Evolutionary conservation across 2,113 vertebrate genomes (phyloP).

Genomic region (Atractosteus spatula): DNA sequence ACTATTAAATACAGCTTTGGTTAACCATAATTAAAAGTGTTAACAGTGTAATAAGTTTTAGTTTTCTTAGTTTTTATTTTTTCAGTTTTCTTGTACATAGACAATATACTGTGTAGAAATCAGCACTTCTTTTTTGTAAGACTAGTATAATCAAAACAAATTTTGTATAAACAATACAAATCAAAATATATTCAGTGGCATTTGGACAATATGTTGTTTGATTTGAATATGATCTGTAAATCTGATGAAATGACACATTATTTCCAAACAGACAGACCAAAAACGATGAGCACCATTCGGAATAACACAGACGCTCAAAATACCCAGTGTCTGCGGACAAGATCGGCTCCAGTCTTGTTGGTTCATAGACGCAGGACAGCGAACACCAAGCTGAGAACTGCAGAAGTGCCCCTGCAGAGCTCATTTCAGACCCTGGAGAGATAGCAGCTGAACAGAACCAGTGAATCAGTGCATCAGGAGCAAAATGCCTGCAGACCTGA

Average conservation of each 20-base stretch:
- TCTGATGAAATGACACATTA: slow-evolving; percentile 1
- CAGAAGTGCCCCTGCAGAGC: background rate
- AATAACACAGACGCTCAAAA: slow-evolving; percentile 39
- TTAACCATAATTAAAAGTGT: too few relatives aligned
- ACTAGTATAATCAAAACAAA: too few relatives aligned
- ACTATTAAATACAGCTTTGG: too few relatives aligned
- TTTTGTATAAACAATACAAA: too few relatives aligned
- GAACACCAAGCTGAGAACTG: slow-evolving; percentile 2
- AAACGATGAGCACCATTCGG: slow-evolving; percentile 24
- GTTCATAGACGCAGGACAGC: slow-evolving; percentile 32
- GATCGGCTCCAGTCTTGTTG: slow-evolving; percentile 38
- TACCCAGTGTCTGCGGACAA: slow-evolving; percentile 45
- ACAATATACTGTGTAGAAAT: too few relatives aligned
- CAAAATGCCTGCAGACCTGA: slow-evolving; percentile 18
- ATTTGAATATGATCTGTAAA: too few relatives aligned
- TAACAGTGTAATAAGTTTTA: too few relatives aligned
- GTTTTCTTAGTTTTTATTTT: too few relatives aligned
- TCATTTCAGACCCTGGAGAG: background rate
- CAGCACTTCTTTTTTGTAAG: too few relatives aligned
- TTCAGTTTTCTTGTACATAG: too few relatives aligned
- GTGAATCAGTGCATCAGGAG: slow-evolving; percentile 22
- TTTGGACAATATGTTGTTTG: too few relatives aligned
- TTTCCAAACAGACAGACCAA: slow-evolving; percentile 28
- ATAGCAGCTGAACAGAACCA: background rate
- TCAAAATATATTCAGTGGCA: too few relatives aligned